Evolutionary conservation across 2,113 vertebrate genomes (phyloP), one percentile per base, ranked within the genome.

Genomic region (Carassius carassius): DNA sequence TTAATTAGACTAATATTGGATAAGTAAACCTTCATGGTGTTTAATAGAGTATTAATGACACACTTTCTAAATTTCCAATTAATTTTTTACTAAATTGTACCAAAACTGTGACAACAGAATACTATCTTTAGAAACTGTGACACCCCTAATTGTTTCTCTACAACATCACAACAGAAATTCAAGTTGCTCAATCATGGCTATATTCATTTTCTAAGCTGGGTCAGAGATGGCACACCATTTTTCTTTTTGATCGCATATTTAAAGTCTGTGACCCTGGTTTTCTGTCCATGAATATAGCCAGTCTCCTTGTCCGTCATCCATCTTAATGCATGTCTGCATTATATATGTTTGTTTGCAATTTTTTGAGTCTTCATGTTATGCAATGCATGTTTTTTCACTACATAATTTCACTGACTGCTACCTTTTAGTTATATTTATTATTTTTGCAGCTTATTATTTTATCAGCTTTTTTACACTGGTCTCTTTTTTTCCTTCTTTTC

Each of bases 151-250:
- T 29, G 54, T 12, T 58, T n/a, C 19, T 37, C 4, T 78, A 25
- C 25, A 77, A 23, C 74, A 85, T 79, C 16, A 25, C 47, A 58
- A 32, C 60, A 85, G 32, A 13, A 44, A 80, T 65, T 69, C 35
- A 78, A 41, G 54, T 73, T 51, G 72, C 79, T 84, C 79, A 54
- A 21, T 47, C 4, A 37, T 13, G 47, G 58, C 14, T 78, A 21
- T 41, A 32, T 37, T 77, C 47, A 62, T 56, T 76, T 41, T 56
- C 35, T 60, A 19, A 65, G 19, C 32, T 76, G 11, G 62, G 54
- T 2, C 32, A 84, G 60, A 62, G 82, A 81, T 19, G n/a, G 19
- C 10, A 65, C 54, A 37, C 37, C 35, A 32, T 67, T 72, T 83
- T 2, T 49, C 29, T 41, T 76, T 13, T 47, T n/a, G 41, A 25